phyloP scores from a whole-genome alignment of 2,113 vertebrate genomes.

The Esox niger region DNA sequence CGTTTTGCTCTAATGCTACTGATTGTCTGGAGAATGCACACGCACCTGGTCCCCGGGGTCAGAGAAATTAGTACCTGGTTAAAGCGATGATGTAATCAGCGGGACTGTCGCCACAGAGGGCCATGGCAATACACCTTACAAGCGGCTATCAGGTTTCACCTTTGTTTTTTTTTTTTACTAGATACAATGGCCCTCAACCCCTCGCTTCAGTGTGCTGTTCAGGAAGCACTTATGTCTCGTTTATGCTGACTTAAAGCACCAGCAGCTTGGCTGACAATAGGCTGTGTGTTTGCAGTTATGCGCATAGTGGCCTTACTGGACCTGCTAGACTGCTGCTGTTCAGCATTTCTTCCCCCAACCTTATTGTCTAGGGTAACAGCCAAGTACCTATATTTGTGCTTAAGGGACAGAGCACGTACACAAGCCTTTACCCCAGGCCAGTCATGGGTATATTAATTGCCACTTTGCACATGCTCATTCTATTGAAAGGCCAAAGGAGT shows the following conservation, averaged over 20 bases:
- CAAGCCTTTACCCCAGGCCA: too few species aligned
- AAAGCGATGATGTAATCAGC: too few species aligned
- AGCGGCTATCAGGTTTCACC: constrained; percentile 26
- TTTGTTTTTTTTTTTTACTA: constrained; percentile 39
- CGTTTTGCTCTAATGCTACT: too few species aligned
- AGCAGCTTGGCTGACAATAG: constrained; percentile 40
- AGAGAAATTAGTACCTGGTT: too few species aligned
- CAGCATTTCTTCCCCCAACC: constrained; percentile 31
- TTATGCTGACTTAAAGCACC: constrained; percentile 41
- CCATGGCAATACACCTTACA: not conserved
- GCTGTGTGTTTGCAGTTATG: constrained; percentile 14
- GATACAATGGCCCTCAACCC: constrained; percentile 22
- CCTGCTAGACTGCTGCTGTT: constrained; percentile 9
- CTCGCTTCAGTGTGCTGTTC: constrained; percentile 38
- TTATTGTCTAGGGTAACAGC: constrained; percentile 1
- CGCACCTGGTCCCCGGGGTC: too few species aligned
- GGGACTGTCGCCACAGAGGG: too few species aligned
- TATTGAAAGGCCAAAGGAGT: too few species aligned
- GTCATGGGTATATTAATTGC: too few species aligned
- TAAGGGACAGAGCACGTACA: too few species aligned
- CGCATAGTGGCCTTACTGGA: constrained; percentile 22
- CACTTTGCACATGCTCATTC: too few species aligned
- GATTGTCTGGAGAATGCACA: too few species aligned
- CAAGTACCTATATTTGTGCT: not conserved
- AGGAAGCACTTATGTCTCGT: constrained; percentile 36